Base-by-base conservation (phyloP, 92 coral and sea anemone genomes). In the Zoanthus sociatus region DNA sequence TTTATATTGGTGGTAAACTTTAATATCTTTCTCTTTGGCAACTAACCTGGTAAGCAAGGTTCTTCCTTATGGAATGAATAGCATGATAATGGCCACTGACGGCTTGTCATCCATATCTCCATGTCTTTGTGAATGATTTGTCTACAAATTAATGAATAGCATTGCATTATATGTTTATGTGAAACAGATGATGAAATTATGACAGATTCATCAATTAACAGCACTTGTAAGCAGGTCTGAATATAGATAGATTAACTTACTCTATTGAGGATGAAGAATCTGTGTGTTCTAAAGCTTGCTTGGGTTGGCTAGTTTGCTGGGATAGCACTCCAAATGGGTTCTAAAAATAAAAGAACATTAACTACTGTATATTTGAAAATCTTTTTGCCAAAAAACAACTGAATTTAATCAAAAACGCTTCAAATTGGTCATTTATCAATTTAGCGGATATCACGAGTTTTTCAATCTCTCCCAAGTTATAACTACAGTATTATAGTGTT, bases 51-150 rank as follows among this genome's bases (percentile, higher is more conserved):
- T n/a, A 94, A 75, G 87, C 96, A 86, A 15, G 91, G 94, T 81
- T 94, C 95, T n/a, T 92, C 79, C 15, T 89, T 94, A 44, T 68
- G 79, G 79, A 73, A 94, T 13, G 99, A 83, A 63, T 94, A 96
- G 71, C 99, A 96, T 17, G 99, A 96, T 68, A 94, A 66, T 16
- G 99, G 98, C 99, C 99, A 96, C 72, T 94, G 99, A 55, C 92
- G 90, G 73, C 98, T 92, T 7, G 79, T 64, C 67, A 86, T 92
- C 99, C 99, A 96, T 12, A 87, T 83, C 60, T 87, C 94, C 90
- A 96, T 91, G 60, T 96, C 99, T 58, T 83, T 88, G 26, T 76
- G 88, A 13, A 94, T 91, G 30, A 54, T 87, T 66, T 92, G 94
- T 50, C 98, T 94, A 56, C 1, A 71, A 33, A n/a, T n/a, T n/a